A percentile compares a stretch with the other conserved stretches of the same genome.
Conservation (phyloP, 2,113 vertebrate genomes). For the Hydrochoerus hydrochaeris region DNA sequence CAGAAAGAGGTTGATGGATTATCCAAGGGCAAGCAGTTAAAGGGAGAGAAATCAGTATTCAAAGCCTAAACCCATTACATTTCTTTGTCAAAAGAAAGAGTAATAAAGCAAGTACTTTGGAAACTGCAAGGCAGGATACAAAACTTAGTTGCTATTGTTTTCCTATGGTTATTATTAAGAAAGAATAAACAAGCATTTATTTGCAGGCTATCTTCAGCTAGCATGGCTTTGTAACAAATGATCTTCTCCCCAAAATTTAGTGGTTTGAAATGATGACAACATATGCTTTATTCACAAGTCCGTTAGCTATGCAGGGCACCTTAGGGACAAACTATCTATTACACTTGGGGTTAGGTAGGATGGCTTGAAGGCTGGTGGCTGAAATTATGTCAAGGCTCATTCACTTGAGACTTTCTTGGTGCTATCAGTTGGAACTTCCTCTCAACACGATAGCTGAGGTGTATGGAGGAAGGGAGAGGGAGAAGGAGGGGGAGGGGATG, state of each 20-base stretch:
- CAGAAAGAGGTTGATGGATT: background rate
- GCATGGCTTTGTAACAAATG: background rate
- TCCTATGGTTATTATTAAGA: background rate
- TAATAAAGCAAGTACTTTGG: background rate
- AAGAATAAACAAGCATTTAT: background rate
- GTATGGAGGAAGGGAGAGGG: background rate
- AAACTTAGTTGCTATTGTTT: background rate
- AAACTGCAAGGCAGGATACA: background rate
- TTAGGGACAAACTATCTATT: background rate
- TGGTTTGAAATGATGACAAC: slow-evolving; percentile 2
- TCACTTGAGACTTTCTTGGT: background rate
- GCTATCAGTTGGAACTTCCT: background rate
- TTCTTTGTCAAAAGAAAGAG: background rate
- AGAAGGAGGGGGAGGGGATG: background rate
- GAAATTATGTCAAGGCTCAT: background rate
- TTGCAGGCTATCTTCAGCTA: background rate
- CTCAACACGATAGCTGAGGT: background rate
- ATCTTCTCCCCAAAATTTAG: background rate
- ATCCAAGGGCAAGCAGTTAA: background rate
- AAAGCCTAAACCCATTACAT: background rate
- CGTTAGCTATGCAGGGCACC: background rate
- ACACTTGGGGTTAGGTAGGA: background rate
- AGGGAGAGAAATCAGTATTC: background rate
- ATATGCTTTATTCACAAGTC: background rate
- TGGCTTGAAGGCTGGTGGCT: background rate